Base-by-base conservation (phyloP, 2,888 invertebrate species). In the Pachliopta kotzebuea region DNA sequence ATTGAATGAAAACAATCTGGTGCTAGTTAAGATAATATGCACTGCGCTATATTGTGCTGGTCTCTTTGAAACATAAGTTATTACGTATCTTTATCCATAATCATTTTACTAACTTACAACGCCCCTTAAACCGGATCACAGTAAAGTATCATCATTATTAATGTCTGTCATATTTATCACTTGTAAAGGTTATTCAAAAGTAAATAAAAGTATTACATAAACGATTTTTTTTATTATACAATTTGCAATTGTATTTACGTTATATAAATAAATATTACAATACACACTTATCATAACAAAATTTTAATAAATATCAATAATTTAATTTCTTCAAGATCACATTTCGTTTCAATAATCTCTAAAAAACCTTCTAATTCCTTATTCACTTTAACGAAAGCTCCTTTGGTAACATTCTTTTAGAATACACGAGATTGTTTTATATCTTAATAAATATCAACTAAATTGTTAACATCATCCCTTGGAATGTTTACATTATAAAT, bases 381-480 rank as follows among this genome's bases (percentile, higher is more conserved):
- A 0, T 42, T 18, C 11, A 45, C 45, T 4, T 7, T n/a, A 52
- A 60, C 66, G 70, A 62, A 74, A 73, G 71, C 70, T 74, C 75
- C 76, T 79, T 79, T 79, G 78, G 77, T 79, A 76, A 78, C 72
- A 68, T 73, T 72, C 20, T 26, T 57, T 65, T 56, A 60, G 52
- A 65, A 61, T 49, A 54, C 17, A 26, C 31, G 26, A 49, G 68
- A 67, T 37, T 37, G 37, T 56, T 56, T 37, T 62, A 45, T 31
- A 56, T 42, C 56, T 29, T 21, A 61, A 42, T 20, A 64, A 31
- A 64, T 42, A 63, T 52, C 49, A 64, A 64, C 49, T 21, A 73
- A 74, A 70, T 69, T 68, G 6, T 45, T 70, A 72, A 73, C 68
- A 54, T 70, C 65, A 64, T 65, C 57, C 69, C 70, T 69, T 73